These are phyloP conservation scores for Aspidiotus rigidus DNA, from an alignment of 2,888 invertebrate genomes.

Conservation along the genomic window DNA sequence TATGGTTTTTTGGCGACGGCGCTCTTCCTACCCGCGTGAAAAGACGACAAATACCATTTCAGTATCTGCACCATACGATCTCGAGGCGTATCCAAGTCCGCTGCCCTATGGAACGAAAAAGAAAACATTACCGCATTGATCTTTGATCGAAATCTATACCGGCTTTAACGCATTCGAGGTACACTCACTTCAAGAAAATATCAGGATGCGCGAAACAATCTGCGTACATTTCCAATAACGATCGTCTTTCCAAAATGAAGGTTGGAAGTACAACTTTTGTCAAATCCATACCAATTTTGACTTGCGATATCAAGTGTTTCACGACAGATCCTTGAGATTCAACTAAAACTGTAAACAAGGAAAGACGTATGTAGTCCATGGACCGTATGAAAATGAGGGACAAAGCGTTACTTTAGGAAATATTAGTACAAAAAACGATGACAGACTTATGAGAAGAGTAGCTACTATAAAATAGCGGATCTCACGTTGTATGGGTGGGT, in stretches of 20 bases:
- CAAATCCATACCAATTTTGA: conserved; percentile 98
- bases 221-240: conserved; percentile 98
- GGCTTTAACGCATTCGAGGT: neutral
- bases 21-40: conserved; percentile 95
- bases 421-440: too few species aligned
- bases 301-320: conserved; percentile 91
- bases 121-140: neutral
- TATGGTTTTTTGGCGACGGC: conserved; percentile 98
- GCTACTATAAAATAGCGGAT: neutral
- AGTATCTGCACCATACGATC: conserved; percentile 91
- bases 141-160: neutral
- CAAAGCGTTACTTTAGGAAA: too few species aligned
- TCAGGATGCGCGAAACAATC: conserved; percentile 99
- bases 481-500: too few species aligned
- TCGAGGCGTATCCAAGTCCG: conserved; percentile 71
- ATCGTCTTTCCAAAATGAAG: conserved; percentile 93
- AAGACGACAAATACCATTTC: conserved; percentile 95
- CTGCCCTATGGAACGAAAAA: conserved; percentile 56
- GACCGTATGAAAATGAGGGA: neutral
- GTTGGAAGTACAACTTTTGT: conserved; percentile 98
- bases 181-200: conserved; percentile 71
- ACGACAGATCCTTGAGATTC: conserved; percentile 96
- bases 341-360: conserved; percentile 51
- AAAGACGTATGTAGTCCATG: conserved; percentile 9
- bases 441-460: too few species aligned